Base-by-base conservation (phyloP, 2,888 invertebrate species). In the Drosophila nr. perissopoda region DNA sequence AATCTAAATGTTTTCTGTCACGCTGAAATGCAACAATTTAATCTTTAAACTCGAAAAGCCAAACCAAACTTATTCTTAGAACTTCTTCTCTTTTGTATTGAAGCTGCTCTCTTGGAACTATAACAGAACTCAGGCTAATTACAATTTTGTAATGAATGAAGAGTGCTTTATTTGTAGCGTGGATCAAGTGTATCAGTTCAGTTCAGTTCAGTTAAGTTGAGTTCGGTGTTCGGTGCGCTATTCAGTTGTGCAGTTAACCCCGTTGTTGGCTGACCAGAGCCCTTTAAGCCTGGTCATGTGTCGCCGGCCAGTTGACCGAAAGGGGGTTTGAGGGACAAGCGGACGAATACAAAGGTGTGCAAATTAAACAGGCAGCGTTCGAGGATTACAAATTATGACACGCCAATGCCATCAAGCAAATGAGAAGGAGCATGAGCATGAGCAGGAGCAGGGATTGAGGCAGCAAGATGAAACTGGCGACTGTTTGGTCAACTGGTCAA, bases 311-410 rank as follows among this genome's bases (percentile, higher is more conserved):
- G 69, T 79, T 69, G 68, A 54, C 53, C 49, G 59, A 16, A 10
- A 3, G 7, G 36, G 18, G 36, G 13, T 16, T 2, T 4, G 13
- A 29, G 66, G 59, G 65, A 57, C 69, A 65, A 60, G 69, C 54
- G 74, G 48, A 57, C 45, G 51, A 64, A 75, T 42, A 78, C 66
- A 75, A 89, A 91, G 91, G 91, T 91, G 91, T 90, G 90, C 91
- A 91, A 89, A 89, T 90, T 89, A 90, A 89, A 90, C 89, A 85
- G 80, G 72, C 78, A 73, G 73, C 83, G 84, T 72, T 82, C 87
- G 76, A 88, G 92, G 91, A 91, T 91, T 91, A 91, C 83, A 83
- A 90, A 90, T 91, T 90, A 89, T 91, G 90, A 91, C 92, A 87
- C 91, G 81, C 75, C 79, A 76, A 73, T 80, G 78, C 75, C 79